Evolutionary conservation across 2,888 invertebrate species (phyloP).

Genomic region (Lycocerus yunnanus): DNA sequence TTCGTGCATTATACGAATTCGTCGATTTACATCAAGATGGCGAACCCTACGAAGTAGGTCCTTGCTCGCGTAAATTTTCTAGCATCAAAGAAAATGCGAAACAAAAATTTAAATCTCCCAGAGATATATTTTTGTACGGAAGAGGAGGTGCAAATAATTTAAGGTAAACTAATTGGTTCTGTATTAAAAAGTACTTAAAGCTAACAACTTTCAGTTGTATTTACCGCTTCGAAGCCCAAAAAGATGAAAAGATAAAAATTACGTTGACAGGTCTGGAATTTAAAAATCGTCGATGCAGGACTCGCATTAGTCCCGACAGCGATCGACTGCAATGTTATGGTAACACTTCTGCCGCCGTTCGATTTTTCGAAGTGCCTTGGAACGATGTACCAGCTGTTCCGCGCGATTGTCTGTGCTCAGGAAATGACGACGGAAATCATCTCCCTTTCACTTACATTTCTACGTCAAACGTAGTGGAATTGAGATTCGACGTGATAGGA

Average conservation of each 20-base stretch:
- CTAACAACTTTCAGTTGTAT: constrained; percentile 67
- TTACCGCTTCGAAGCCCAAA: constrained; percentile 85
- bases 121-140: constrained; percentile 85
- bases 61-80: constrained; percentile 78
- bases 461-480: constrained; percentile 74
- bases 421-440: constrained; percentile 36
- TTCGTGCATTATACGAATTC: constrained; percentile 86
- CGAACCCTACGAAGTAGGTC: constrained; percentile 73
- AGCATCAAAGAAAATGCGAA: constrained; percentile 67
- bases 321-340: constrained; percentile 74
- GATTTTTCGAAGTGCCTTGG: constrained; percentile 80
- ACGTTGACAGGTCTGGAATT: constrained; percentile 73
- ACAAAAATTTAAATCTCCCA: constrained; percentile 78
- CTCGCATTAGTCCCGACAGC: constrained; percentile 66
- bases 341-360: constrained; percentile 69
- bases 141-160: constrained; percentile 82
- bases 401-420: constrained; percentile 81
- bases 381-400: constrained; percentile 70
- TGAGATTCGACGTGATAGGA: constrained; percentile 79
- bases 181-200: constrained; percentile 14
- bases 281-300: constrained; percentile 59
- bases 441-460: constrained; percentile 79
- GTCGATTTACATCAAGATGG: constrained; percentile 88
- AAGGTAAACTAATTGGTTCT: constrained; percentile 60
- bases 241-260: constrained; percentile 78